A percentile compares a stretch with the other conserved stretches of the same genome.
Evolutionary conservation across 1,140 invertebrate species (phyloP).

Genomic region (Lepidurus couesii): DNA sequence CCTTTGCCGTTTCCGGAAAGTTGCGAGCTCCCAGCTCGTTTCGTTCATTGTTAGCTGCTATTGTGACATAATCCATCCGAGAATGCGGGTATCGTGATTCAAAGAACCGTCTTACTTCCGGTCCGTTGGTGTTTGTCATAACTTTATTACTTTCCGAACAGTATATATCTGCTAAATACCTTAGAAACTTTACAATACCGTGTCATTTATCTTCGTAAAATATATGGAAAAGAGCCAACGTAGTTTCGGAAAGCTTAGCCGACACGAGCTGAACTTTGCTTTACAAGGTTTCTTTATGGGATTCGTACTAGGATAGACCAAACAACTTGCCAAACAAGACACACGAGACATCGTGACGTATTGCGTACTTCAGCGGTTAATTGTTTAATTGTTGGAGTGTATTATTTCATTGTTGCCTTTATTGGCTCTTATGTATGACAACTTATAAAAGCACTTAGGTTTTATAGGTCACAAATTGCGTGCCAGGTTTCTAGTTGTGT

Average conservation of each 20-base stretch:
- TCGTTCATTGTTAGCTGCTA: neutral
- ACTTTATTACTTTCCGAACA: too few relatives aligned
- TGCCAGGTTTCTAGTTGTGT: neutral
- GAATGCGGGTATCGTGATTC: neutral
- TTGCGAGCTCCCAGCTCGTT: neutral
- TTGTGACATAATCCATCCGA: neutral
- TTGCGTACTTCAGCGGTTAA: neutral
- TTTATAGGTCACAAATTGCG: too few relatives aligned
- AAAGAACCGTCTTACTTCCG: neutral
- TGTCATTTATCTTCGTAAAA: too few relatives aligned
- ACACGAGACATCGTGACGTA: neutral
- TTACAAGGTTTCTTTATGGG: neutral
- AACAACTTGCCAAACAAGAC: too few relatives aligned
- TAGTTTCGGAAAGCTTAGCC: neutral
- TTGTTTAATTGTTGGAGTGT: neutral
- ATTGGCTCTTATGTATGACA: neutral
- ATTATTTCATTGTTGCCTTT: neutral
- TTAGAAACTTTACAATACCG: too few relatives aligned
- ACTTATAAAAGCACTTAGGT: neutral
- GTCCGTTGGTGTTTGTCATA: neutral
- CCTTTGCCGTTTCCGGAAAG: constrained; percentile 6
- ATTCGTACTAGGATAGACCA: neutral
- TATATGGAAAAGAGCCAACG: neutral
- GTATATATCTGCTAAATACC: too few relatives aligned
- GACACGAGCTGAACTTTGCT: neutral